Percentiles rank a stretch among this genome's conserved stretches.
Evolutionary conservation across 2,888 invertebrate genomes (phyloP).

Genomic region (Cheilosia soror): DNA sequence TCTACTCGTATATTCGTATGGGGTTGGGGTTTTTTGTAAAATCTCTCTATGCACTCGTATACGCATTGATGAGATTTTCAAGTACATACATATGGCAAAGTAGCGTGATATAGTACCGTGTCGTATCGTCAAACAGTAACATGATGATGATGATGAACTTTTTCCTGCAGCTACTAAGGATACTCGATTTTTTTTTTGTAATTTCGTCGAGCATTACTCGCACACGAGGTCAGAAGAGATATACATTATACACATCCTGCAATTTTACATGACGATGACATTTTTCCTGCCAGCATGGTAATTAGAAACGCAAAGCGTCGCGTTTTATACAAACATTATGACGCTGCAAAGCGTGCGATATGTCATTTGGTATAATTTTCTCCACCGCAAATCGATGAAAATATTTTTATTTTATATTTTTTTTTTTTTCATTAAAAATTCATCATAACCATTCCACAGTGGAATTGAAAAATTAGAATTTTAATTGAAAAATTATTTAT

Average conservation of each 20-base stretch:
- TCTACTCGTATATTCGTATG: neutral
- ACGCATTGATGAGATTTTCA: conserved; percentile 45
- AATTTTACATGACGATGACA: conserved; percentile 19
- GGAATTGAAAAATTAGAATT: conserved; percentile 56
- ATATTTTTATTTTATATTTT: conserved; percentile 35
- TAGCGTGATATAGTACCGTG: conserved; percentile 3
- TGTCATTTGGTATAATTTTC: conserved; percentile 7
- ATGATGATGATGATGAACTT: conserved; percentile 50
- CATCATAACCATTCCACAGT: neutral
- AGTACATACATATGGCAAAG: conserved; percentile 13
- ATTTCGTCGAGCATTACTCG: conserved; percentile 33
- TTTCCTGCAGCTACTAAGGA: conserved; percentile 21
- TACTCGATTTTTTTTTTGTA: conserved; percentile 2
- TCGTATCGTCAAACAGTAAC: conserved; percentile 19
- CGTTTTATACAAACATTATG: conserved; percentile 48
- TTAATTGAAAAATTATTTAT: conserved; percentile 59
- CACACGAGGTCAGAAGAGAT: conserved; percentile 43
- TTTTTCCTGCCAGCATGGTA: conserved; percentile 35
- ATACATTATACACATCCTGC: neutral
- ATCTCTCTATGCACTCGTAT: conserved; percentile 3
- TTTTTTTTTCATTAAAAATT: conserved; percentile 50
- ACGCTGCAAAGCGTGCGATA: conserved; percentile 21
- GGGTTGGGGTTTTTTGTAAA: conserved; percentile 15
- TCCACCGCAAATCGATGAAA: conserved; percentile 55
- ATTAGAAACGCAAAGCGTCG: conserved; percentile 50